Base-by-base conservation (phyloP, 2,113 vertebrate genomes). In the Leptodactylus fuscus region DNA sequence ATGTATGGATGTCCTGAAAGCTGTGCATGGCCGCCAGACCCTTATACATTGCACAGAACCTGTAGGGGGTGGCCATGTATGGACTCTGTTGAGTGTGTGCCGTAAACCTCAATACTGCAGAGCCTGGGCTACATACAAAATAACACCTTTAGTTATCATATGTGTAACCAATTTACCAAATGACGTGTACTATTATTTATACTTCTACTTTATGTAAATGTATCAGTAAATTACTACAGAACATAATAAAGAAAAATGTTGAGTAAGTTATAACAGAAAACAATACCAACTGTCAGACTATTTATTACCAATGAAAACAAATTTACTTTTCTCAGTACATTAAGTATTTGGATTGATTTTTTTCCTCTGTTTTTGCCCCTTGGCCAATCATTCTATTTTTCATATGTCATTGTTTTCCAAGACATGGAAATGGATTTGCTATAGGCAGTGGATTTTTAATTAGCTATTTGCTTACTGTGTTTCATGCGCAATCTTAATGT, bases 361-460 rank as follows among this genome's bases (percentile, higher is more conserved):
- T 41, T 60, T 55, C 11, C 27, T 48, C 16, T 36, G 16, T 34
- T 38, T 55, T 55, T 55, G 55, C 51, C 76, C 75, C 22, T 13
- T 60, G 51, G 76, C 49, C 53, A 79, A 24, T 55, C 49, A 55
- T 78, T 53, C 34, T 38, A 38, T 79, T 78, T 79, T 22, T 51
- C n/a, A 77, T 34, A 79, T 58, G 13, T 38, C 76, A 79, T 79
- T 79, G 32, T 79, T 58, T 32, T 13, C 22, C 36, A 79, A 79
- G 76, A 79, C 55, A 49, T 79, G 76, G 76, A 79, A 79, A 78
- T 60, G 76, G 34, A 79, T 79, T 79, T 79, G 76, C 76, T 55
- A 79, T 38, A 79, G 76, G 76, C 76, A 60, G 32, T 79, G 34
- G 76, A 44, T 79, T 60, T 78, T 58, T 79, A 79, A 79, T 79